A percentile compares a stretch with the other conserved stretches of the same genome.
phyloP scores from a whole-genome alignment of 2,797 vertebrate genomes.

The Artibeus jamaicensis region DNA sequence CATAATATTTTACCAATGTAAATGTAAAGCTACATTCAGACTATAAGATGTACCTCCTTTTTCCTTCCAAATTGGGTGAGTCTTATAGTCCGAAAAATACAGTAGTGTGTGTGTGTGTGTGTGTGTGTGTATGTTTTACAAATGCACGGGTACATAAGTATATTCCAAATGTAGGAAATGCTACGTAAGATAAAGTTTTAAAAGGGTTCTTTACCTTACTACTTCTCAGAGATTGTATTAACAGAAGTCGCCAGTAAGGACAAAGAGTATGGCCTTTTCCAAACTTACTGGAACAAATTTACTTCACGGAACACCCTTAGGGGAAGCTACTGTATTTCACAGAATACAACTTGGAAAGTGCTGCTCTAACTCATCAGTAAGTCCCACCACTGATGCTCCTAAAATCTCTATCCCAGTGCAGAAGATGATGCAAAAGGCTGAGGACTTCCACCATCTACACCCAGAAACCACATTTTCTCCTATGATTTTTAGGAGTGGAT shows the following conservation, averaged over 20 bases:
- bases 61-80: no score
- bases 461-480: background rate
- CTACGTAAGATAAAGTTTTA: background rate
- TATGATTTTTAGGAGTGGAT: background rate
- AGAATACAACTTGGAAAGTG: slow-evolving; percentile 19
- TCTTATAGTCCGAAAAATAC: no score
- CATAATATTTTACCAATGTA: no score
- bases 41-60: no score
- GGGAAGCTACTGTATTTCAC: background rate
- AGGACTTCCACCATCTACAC: background rate
- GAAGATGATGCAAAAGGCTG: background rate
- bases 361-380: background rate
- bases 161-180: background rate
- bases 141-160: background rate
- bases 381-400: background rate
- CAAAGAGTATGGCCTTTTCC: background rate
- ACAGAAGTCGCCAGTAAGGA: background rate
- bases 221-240: background rate
- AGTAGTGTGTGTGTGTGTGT: background rate
- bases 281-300: slow-evolving; percentile 16
- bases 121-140: background rate
- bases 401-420: background rate
- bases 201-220: background rate
- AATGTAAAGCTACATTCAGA: no score
- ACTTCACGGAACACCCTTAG: background rate